Conservation (phyloP, 2,888 invertebrate genomes). For the Oligia latruncula region DNA sequence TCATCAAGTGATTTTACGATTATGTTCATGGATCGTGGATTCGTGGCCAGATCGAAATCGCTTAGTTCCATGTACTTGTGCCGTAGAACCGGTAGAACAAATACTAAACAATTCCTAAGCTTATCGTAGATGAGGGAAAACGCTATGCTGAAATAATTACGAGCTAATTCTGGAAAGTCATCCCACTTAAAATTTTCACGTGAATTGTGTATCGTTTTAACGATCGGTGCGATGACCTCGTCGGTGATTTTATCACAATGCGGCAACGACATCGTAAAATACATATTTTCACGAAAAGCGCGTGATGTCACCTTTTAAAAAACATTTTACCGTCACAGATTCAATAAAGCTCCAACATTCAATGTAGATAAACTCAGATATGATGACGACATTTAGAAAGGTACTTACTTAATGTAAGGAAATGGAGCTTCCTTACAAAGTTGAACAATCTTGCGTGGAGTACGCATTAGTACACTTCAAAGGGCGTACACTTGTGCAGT, state of each 20-base stretch:
- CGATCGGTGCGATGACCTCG: slow-evolving; percentile 74
- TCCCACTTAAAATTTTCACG: slow-evolving; percentile 64
- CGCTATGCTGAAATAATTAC: slow-evolving; percentile 57
- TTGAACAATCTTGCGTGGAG: slow-evolving; percentile 29
- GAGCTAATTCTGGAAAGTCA: slow-evolving; percentile 66
- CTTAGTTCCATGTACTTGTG: slow-evolving; percentile 34
- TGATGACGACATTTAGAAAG: slow-evolving; percentile 39
- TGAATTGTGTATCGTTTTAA: slow-evolving; percentile 66
- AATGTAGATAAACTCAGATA: slow-evolving; percentile 33
- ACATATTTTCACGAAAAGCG: slow-evolving; percentile 73
- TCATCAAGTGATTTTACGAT: slow-evolving; percentile 58
- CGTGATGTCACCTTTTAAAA: slow-evolving; percentile 69
- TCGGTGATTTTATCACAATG: slow-evolving; percentile 78
- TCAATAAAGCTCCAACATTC: slow-evolving; percentile 34
- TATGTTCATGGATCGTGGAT: slow-evolving; percentile 32
- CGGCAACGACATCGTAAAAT: slow-evolving; percentile 71
- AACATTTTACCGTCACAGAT: slow-evolving; percentile 25
- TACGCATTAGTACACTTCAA: slow-evolving; percentile 37
- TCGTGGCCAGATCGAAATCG: slow-evolving; percentile 34
- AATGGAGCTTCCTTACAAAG: slow-evolving; percentile 40
- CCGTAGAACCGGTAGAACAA: slow-evolving; percentile 12
- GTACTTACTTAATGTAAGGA: slow-evolving; percentile 16
- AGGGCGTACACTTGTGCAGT: slow-evolving; percentile 47
- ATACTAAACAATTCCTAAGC: slow-evolving; percentile 13
- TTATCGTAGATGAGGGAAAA: slow-evolving; percentile 14